Evolutionary conservation across 2,113 vertebrate species (phyloP), one percentile per base, ranked within the genome.

Genomic region (Catharus minimus): DNA sequence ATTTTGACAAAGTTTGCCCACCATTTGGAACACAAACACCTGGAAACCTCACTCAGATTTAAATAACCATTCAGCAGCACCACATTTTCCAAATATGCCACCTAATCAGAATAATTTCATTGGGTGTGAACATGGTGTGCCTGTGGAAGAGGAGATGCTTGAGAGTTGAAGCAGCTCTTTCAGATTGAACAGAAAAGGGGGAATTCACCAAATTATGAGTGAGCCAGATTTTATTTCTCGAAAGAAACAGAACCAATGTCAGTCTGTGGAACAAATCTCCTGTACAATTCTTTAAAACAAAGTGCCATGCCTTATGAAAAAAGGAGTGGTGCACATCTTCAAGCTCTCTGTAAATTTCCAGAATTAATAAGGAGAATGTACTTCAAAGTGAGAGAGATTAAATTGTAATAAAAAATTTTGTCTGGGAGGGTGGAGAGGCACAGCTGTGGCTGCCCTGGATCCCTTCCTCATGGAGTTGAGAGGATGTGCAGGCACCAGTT

Each of bases 361-460:
- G 33, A 36, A 6, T 10, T 6, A 50, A 3, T 18, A 27, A 57
- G 5, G 2, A 26, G 18, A 78, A n/a, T 52, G 2, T 49, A 9
- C 12, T 50, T 36, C 43, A 18, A 15, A 49, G 3, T 23, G 22
- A 33, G 22, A 32, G 30, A 49, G 18, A 27, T 15, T 24, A 41
- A 11, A 36, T 32, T 18, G 10, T 6, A 27, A 4, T 8, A 13
- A 5, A n/a, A 56, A 22, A 3, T 4, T 28, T 28, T 39, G 4
- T 0, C 15, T 61, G 12, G 1, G 8, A n/a, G 15, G 15, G 15
- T 61, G n/a, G 15, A 12, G 0, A 53, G 27, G 12, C 12, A n/a
- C 46, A 36, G 33, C 33, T 36, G 33, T 52, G n/a, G 46, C 11
- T 36, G 33, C 36, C 26, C 44, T 61, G 66, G 11, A 67, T 38